Percentiles rank a stretch among this genome's conserved stretches.
These are phyloP conservation scores for Cyprinodon variegatus DNA, from an alignment of 2,113 vertebrate genomes.

Conservation along the genomic window DNA sequence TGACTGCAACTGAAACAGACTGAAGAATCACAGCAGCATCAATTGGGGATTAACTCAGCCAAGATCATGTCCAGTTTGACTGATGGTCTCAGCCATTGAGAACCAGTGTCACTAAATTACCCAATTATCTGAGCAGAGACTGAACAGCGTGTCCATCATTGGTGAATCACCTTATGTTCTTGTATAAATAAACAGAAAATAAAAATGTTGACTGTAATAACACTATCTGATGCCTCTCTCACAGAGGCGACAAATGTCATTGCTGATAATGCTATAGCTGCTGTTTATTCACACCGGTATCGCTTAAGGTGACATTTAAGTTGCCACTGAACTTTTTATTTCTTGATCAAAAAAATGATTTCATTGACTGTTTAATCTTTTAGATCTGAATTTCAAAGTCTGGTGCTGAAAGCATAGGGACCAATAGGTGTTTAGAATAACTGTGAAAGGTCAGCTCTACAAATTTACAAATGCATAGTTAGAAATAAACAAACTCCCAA, in stretches of 20 bases:
- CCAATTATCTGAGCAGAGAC: constrained; percentile 15
- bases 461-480: not conserved
- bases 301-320: not conserved
- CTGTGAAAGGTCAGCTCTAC: not conserved
- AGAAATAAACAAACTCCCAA: not conserved
- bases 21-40: constrained; percentile 15
- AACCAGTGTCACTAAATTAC: not conserved
- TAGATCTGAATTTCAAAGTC: not conserved
- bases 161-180: not conserved
- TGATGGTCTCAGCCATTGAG: not conserved
- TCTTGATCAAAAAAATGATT: not conserved
- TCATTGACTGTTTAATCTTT: not conserved
- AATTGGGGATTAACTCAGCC: constrained; percentile 18
- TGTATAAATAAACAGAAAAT: not conserved
- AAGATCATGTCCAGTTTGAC: constrained; percentile 30
- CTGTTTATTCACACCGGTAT: not conserved
- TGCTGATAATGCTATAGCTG: not conserved
- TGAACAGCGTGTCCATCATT: constrained; percentile 2
- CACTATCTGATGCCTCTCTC: not conserved
- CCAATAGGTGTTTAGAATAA: not conserved
- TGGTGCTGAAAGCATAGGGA: not conserved
- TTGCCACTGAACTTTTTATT: not conserved
- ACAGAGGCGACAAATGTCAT: not conserved
- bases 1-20: constrained; percentile 29
- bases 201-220: not conserved